phyloP scores from a whole-genome alignment of 2,113 vertebrate genomes.

The Furnarius figulus region DNA sequence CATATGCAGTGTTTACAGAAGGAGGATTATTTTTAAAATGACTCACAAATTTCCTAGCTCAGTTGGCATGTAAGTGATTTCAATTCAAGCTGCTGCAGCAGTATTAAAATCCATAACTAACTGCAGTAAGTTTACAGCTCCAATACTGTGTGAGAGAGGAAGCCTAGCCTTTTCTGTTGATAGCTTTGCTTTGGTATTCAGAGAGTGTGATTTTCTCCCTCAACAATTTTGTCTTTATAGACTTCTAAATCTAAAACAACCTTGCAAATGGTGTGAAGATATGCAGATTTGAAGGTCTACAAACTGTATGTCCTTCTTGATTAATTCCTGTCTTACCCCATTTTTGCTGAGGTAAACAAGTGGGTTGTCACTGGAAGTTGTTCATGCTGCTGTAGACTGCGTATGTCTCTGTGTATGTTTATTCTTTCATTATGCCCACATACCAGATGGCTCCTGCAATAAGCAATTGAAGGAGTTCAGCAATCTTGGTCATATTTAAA shows the following conservation, averaged over 20 bases:
- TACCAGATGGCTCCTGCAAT: not conserved
- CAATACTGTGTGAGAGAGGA: not conserved
- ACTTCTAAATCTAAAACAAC: not conserved
- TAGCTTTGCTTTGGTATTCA: not conserved
- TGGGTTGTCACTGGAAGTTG: not conserved
- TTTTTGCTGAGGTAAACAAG: not conserved
- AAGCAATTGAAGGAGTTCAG: not conserved
- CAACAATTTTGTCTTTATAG: not conserved
- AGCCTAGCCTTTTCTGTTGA: not conserved
- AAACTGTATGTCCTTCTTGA: not conserved
- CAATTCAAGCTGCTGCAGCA: not conserved
- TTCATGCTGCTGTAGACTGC: not conserved
- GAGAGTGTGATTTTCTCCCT: not conserved
- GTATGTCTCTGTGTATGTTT: not conserved
- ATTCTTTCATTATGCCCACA: not conserved
- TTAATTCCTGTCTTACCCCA: not conserved
- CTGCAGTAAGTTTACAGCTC: not conserved
- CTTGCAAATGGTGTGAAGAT: not conserved
- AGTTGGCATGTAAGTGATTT: not conserved
- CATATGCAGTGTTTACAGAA: not conserved
- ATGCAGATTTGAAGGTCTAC: not conserved
- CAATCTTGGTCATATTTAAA: conserved; percentile 8
- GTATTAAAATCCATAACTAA: not conserved
- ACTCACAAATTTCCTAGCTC: not conserved
- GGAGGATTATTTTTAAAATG: not conserved